Evolutionary conservation across 2,797 vertebrate species (phyloP).

Genomic region (Phoeniculus purpureus): DNA sequence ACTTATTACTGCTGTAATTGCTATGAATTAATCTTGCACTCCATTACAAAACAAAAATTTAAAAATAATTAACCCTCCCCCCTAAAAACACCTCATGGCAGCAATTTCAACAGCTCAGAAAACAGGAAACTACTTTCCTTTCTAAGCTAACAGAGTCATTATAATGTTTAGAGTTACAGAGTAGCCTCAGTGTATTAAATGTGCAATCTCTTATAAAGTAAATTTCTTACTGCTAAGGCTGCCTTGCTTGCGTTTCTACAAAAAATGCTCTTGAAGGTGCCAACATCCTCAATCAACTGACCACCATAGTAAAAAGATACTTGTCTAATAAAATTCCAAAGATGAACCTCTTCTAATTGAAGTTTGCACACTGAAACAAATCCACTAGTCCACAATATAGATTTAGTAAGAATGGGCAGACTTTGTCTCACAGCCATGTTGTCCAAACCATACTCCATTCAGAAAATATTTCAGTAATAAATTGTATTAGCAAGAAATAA

Average conservation of each 20-base stretch:
- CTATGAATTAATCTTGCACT: not conserved
- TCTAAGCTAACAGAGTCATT: not conserved
- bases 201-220: not conserved
- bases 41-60: not conserved
- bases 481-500: not conserved
- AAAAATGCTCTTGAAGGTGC: not conserved
- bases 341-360: not conserved
- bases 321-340: not conserved
- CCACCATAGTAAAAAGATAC: not conserved
- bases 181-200: not conserved
- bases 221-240: not conserved
- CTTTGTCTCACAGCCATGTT: not conserved
- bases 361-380: not conserved
- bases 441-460: not conserved
- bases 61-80: not conserved
- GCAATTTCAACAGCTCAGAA: not conserved
- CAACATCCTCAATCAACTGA: not conserved
- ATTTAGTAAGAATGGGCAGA: not conserved
- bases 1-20: not conserved
- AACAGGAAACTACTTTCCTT: rapidly evolving
- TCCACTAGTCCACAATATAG: not conserved
- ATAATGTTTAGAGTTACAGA: not conserved
- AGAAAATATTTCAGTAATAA: not conserved
- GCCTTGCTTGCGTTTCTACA: not conserved
- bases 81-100: not conserved